Evolutionary conservation across 2,888 invertebrate species (phyloP), one percentile per base, ranked within the genome.

Genomic region (Halictus quadricinctus): DNA sequence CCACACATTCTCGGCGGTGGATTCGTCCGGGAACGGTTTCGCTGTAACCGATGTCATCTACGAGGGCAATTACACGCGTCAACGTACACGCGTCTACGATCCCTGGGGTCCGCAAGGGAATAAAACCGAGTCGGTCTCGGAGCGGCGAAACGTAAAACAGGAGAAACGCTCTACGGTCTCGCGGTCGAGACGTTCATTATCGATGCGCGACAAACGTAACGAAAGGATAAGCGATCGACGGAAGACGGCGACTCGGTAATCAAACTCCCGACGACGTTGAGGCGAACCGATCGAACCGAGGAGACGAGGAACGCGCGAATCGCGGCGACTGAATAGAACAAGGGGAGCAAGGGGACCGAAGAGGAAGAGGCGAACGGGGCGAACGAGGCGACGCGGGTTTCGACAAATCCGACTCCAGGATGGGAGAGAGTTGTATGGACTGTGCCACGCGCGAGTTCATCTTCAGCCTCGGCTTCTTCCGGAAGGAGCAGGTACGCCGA

Each of bases 401-500:
- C 73, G 97, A 97, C 29, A 96, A 95, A 50, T 97, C 97, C 72
- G 97, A 96, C 91, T 97, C 97, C 83, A 96, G 96, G 79, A 97
- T 97, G 50, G 97, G 97, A 79, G 97, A 97, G 81, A 97, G 94
- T 58, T 95, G 95, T 12, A 95, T 94, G 10, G 95, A 94, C 76
- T 95, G 94, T 3, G 94, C 91, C 2, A 94, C 86, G 58, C 93
- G 94, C 13, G 93, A 92, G 25, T 93, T 93, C 80, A 93, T 90
- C 80, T 94, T 94, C 80, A 93, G 93, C 50, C 93, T 91, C 0
- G 93, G 93, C 76, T 94, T 88, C 74, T 93, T 94, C 75, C 93
- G 91, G 18, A 94, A 88, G 4, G 91, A 91, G 0, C 60, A 72
- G 1, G 75, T 75, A 7, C 80, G 81, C n/a, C 78, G 73, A n/a